Base-by-base conservation (phyloP, 2,797 vertebrate genomes). In the Cuniculus paca region DNA sequence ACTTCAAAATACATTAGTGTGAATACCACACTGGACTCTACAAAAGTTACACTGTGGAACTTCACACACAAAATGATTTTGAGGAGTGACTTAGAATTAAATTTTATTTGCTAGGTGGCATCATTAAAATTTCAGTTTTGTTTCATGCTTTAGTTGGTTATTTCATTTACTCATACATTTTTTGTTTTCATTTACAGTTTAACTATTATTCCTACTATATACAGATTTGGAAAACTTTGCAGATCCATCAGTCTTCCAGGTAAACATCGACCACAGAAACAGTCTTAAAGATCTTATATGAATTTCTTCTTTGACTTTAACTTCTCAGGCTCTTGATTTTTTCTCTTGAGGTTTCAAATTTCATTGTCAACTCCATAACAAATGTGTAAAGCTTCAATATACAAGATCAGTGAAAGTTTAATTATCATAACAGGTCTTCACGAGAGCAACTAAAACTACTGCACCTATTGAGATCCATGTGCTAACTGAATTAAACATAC, bases 131-230 rank as follows among this genome's bases (percentile, higher is more conserved):
- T 92, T 88, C 34, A 89, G n/a, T 26, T 95, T 89, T 81, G 5
- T 88, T 95, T 22, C 34, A 24, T 77, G n/a, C 39, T 54, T 70
- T 28, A 77, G 45, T 74, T 90, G 61, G 78, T 88, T 92, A 89
- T n/a, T 91, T 95, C 61, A 96, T 82, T 17, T 79, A 61, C n/a
- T 77, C 50, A 79, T 28, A 58, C 14, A 70, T 39, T 10, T 82
- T 68, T 94, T 90, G 19, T 93, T 91, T 78, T 89, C 56, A n/a
- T 45, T 91, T 94, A 19, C n/a, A 42, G n/a, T 92, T 92, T n/a
- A 48, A 24, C 36, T 92, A 2, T 70, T 83, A 63, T 91, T 92
- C 88, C 48, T 16, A 68, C 52, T 72, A 56, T 19, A n/a, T 36
- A 79, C 26, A 72, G 36, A 70, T 87, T 60, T 90, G 63, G 34